These are phyloP conservation scores for Meleagris gallopavo DNA, from an alignment of 2,113 vertebrate species.

Conservation along the genomic window DNA sequence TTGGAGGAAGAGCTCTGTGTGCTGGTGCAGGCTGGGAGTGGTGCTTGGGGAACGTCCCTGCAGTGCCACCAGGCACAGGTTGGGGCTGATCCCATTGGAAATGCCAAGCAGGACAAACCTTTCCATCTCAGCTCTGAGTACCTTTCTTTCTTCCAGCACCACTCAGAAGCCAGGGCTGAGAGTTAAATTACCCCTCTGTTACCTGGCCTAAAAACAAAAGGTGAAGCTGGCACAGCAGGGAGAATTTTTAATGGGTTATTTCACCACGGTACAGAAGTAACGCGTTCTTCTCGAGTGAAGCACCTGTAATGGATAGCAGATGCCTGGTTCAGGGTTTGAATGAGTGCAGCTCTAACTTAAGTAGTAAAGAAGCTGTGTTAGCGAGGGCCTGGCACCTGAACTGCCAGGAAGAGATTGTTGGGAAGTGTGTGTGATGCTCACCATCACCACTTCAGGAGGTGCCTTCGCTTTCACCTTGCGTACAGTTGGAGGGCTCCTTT, in stretches of 20 bases:
- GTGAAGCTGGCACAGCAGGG: background rate
- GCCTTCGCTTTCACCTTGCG: background rate
- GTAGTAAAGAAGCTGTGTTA: background rate
- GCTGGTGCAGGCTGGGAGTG: background rate
- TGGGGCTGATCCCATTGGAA: background rate
- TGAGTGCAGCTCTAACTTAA: background rate
- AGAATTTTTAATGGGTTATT: background rate
- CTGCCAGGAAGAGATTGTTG: conserved; percentile 10
- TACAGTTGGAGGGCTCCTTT: background rate
- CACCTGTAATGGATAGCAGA: background rate
- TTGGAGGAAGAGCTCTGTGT: background rate
- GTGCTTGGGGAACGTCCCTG: accelerated
- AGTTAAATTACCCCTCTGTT: conserved; percentile 47
- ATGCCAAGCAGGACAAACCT: background rate
- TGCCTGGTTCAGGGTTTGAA: conserved; percentile 3
- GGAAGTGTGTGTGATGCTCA: background rate
- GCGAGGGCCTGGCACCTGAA: background rate
- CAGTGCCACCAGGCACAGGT: background rate
- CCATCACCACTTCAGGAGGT: background rate
- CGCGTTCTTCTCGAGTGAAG: background rate
- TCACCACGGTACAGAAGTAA: background rate
- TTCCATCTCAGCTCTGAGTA: conserved; percentile 13
- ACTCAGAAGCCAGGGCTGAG: background rate
- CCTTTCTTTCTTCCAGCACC: background rate
- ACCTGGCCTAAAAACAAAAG: background rate